These are phyloP conservation scores for Rhadinocentrus ornatus DNA, from an alignment of 2,797 vertebrate species.

Conservation along the genomic window DNA sequence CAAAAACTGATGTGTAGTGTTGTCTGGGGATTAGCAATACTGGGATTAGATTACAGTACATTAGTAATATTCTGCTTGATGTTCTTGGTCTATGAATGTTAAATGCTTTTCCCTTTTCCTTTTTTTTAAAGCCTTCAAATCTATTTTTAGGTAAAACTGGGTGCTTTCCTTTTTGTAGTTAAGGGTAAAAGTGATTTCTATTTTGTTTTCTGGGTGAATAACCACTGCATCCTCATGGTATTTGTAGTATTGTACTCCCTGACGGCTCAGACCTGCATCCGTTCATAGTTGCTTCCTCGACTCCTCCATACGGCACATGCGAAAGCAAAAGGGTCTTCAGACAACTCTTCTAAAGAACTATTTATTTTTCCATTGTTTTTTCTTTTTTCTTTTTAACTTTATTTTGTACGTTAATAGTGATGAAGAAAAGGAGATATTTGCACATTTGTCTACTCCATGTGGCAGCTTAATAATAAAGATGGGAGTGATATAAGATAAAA, in stretches of 20 bases:
- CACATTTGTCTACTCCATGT: slow-evolving; percentile 92
- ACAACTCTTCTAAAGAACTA: slow-evolving; percentile 71
- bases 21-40: slow-evolving; percentile 40
- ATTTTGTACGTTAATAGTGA: slow-evolving; percentile 73
- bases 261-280: slow-evolving; percentile 34
- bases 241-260: slow-evolving; percentile 25
- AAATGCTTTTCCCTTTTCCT: slow-evolving; percentile 26
- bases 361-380: slow-evolving; percentile 84
- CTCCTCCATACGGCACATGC: slow-evolving; percentile 38
- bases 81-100: slow-evolving; percentile 53
- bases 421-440: slow-evolving; percentile 87
- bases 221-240: slow-evolving; percentile 44
- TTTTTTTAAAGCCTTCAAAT: slow-evolving; percentile 4
- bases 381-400: slow-evolving; percentile 55
- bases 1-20: slow-evolving; percentile 22
- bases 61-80: slow-evolving; percentile 20
- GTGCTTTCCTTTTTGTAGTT: slow-evolving; percentile 12
- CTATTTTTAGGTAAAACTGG: slow-evolving; percentile 22
- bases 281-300: slow-evolving; percentile 22
- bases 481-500: slow-evolving; percentile 42
- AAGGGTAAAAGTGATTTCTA: slow-evolving; percentile 12
- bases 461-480: slow-evolving; percentile 92
- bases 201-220: slow-evolving; percentile 32
- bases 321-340: slow-evolving; percentile 36
- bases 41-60: slow-evolving; percentile 23